Percentiles rank a stretch among this genome's conserved stretches.
phyloP scores from a whole-genome alignment of 2,888 invertebrate genomes.

The Theretra japonica region DNA sequence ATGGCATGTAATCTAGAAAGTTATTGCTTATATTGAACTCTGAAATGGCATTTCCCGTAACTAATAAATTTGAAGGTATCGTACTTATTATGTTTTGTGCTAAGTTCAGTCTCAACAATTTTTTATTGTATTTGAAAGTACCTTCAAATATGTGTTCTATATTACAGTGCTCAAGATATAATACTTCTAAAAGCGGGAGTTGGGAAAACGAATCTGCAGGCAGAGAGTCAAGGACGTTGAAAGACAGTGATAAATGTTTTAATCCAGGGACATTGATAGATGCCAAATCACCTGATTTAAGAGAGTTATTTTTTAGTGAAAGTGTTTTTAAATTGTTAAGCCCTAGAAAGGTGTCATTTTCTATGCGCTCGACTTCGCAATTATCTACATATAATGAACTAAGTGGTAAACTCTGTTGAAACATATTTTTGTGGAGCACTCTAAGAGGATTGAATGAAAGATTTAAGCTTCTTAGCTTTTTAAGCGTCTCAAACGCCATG shows the following conservation, averaged over 20 bases:
- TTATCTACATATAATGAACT: slow-evolving; percentile 90
- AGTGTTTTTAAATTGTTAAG: slow-evolving; percentile 91
- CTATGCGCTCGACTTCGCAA: slow-evolving; percentile 90
- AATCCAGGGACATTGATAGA: slow-evolving; percentile 91
- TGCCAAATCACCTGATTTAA: slow-evolving; percentile 88
- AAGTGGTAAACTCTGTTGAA: slow-evolving; percentile 91
- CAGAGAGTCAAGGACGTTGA: slow-evolving; percentile 91
- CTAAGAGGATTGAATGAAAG: slow-evolving; percentile 91
- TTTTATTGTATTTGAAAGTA: slow-evolving; percentile 90
- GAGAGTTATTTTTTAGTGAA: slow-evolving; percentile 89
- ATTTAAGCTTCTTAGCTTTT: slow-evolving; percentile 90
- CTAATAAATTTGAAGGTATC: slow-evolving; percentile 88
- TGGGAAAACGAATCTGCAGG: slow-evolving; percentile 89
- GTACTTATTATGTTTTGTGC: slow-evolving; percentile 88
- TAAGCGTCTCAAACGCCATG: slow-evolving; percentile 90
- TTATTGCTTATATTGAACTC: slow-evolving; percentile 91
- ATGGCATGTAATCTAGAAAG: slow-evolving; percentile 90
- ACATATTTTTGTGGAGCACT: slow-evolving; percentile 89
- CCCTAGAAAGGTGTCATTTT: slow-evolving; percentile 90
- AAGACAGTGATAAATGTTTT: slow-evolving; percentile 88
- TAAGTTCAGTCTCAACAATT: slow-evolving; percentile 89
- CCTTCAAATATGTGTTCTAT: slow-evolving; percentile 88
- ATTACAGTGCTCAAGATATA: slow-evolving; percentile 89
- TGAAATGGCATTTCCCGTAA: slow-evolving; percentile 87
- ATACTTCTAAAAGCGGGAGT: slow-evolving; percentile 90